phyloP scores from a whole-genome alignment of 35 echinoderm and acorn worm genomes.

The Ophiothrix spiculata region DNA sequence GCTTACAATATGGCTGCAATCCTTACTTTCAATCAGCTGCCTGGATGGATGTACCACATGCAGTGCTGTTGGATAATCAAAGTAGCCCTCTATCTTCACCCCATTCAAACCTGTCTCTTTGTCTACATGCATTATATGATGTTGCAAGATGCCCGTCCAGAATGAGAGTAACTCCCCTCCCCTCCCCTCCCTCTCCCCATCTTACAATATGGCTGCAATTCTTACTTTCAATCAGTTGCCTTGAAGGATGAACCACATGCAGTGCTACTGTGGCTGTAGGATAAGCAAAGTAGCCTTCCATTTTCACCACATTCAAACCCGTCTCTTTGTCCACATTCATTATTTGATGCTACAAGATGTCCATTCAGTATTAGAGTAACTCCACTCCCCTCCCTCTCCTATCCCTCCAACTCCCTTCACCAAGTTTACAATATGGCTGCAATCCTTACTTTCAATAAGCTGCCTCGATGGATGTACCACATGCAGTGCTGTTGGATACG shows the following conservation, averaged over 20 bases:
- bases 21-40: constrained; percentile 27
- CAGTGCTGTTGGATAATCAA: constrained; percentile 6
- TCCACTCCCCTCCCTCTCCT: too few relatives aligned
- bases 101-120: constrained; percentile 17
- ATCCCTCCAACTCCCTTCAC: too few relatives aligned
- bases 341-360: constrained; percentile 11
- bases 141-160: constrained; percentile 14
- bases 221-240: constrained; percentile 28
- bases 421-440: too few relatives aligned
- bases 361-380: constrained; percentile 44
- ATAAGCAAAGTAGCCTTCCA: neutral
- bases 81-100: neutral
- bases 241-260: constrained; percentile 39
- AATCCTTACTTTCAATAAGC: constrained; percentile 5
- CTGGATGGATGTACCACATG: constrained; percentile 42
- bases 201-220: too few relatives aligned
- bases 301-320: neutral
- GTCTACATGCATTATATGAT: constrained; percentile 2
- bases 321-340: constrained; percentile 24
- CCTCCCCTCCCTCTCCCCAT: too few relatives aligned
- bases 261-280: constrained; percentile 25
- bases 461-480: constrained; percentile 37
- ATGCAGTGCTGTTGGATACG: constrained; percentile 27
- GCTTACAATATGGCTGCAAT: too few relatives aligned
- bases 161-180: too few relatives aligned